A percentile compares a stretch with the other conserved stretches of the same genome.
phyloP scores from a whole-genome alignment of 2,113 vertebrate genomes.

The Pedetes capensis region DNA sequence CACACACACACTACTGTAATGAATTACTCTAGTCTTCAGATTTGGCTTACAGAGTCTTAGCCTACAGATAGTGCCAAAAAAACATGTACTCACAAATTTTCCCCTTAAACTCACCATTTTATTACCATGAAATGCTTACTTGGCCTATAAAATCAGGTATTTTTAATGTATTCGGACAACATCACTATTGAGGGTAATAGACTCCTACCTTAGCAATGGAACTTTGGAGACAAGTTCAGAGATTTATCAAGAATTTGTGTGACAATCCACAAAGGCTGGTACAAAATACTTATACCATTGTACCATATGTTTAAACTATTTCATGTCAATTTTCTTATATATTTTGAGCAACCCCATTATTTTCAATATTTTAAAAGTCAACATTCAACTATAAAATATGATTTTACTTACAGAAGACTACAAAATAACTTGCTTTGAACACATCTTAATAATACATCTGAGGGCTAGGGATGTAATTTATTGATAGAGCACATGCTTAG shows the following conservation, averaged over 20 bases:
- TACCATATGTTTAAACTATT: not conserved
- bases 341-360: not conserved
- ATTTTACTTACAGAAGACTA: not conserved
- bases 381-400: not conserved
- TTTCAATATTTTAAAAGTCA: not conserved
- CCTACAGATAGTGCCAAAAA: not conserved
- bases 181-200: not conserved
- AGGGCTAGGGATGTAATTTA: not conserved
- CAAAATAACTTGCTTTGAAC: conserved; percentile 1
- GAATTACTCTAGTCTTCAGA: not conserved
- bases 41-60: not conserved
- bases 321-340: not conserved
- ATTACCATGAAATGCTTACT: not conserved
- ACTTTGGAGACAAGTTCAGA: not conserved
- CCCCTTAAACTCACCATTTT: not conserved
- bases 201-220: not conserved
- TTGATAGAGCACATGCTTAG: not conserved
- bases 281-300: not conserved
- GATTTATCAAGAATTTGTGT: not conserved
- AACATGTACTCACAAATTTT: not conserved
- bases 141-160: not conserved
- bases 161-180: not conserved
- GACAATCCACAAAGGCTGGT: not conserved
- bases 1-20: not conserved
- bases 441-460: not conserved